Conservation (phyloP, 1,140 invertebrate genomes). For the Pectinophora gossypiella region DNA sequence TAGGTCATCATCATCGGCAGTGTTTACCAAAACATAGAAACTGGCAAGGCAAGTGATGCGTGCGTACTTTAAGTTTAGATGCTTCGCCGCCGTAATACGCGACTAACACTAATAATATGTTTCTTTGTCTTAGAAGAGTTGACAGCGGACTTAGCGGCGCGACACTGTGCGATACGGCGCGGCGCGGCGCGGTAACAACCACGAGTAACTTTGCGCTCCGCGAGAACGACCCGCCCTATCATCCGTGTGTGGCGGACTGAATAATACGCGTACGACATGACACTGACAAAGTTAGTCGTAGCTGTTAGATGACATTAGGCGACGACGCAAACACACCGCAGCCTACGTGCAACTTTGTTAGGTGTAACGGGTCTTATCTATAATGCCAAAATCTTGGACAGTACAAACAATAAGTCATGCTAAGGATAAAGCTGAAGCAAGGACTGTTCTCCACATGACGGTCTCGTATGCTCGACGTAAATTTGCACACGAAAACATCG, state of each 20-base stretch:
- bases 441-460: conserved; percentile 25
- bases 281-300: conserved; percentile 58
- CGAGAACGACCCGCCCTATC: not conserved
- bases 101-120: conserved; percentile 39
- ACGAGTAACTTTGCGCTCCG: not conserved
- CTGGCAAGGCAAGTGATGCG: conserved; percentile 69
- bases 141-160: conserved; percentile 42
- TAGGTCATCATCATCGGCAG: conserved; percentile 63
- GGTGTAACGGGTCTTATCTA: conserved; percentile 15
- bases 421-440: conserved; percentile 48
- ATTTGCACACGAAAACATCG: not conserved
- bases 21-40: conserved; percentile 70
- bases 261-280: conserved; percentile 19
- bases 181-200: not conserved
- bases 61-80: conserved; percentile 50
- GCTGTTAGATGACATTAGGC: conserved; percentile 43
- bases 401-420: conserved; percentile 59
- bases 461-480: conserved; percentile 2
- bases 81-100: conserved; percentile 22
- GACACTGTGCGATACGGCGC: conserved; percentile 6
- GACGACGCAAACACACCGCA: conserved; percentile 30
- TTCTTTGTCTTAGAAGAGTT: conserved; percentile 67
- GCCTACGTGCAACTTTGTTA: conserved; percentile 45
- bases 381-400: conserved; percentile 33
- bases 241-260: conserved; percentile 1